Evolutionary conservation across 2,797 vertebrate species (phyloP), one percentile per base, ranked within the genome.

Genomic region (Pseudocheirus occidentalis): DNA sequence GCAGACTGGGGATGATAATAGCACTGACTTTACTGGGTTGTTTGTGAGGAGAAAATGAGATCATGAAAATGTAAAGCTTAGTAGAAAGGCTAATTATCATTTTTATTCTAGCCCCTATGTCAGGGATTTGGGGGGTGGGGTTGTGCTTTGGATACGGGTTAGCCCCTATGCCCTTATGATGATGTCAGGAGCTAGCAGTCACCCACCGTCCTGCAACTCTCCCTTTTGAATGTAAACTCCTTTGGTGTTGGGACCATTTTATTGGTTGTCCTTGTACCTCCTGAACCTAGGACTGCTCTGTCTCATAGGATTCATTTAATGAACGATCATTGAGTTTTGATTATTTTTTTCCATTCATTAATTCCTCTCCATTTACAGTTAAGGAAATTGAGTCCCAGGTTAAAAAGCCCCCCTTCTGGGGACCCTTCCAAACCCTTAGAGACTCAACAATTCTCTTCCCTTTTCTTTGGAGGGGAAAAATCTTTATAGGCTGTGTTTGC

Each of bases 401-500:
- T 14, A 31, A 59, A 12, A 9, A 59, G 4, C 58, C 58, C 34
- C 29, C 29, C 11, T 62, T 62, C 12, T 62, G 59, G 31, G 29
- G 4, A 34, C 11, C 31, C 59, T 62, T 31, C 31, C 59, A 62
- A 31, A 62, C 11, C 28, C 59, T 34, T 62, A 34, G 59, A 34
- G 12, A 62, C 13, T 28, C 90, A 10, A n/a, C 59, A 28, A 0
- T 94, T 96, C 34, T 92, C 91, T 18, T 24, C 57, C 95, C 93
- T 94, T 93, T 62, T 94, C 90, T 92, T 92, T 46, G 55, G 90
- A 92, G 93, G 92, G 90, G 59, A 89, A 95, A 91, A 94, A 34
- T 56, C 92, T n/a, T n/a, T 31, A 59, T 59, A 57, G 94, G 55
- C 90, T 92, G n/a, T n/a, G 16, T 93, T 94, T 53, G 81, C 91